A percentile compares a stretch with the other conserved stretches of the same genome.
Conservation (phyloP, 1,140 invertebrate genomes). For the fruit fly (Drosophila melanogaster) region DNA sequence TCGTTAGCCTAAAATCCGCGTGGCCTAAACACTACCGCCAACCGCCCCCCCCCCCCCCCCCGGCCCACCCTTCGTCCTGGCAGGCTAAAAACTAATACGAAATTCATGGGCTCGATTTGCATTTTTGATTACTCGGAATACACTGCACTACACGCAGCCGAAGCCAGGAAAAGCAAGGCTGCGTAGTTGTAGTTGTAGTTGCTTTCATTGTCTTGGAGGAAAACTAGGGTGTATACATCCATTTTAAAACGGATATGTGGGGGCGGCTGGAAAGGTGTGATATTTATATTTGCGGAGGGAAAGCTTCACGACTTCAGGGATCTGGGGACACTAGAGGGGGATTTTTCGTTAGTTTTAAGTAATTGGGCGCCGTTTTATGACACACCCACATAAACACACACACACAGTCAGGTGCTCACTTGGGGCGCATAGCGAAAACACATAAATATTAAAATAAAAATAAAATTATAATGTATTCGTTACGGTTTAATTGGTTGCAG, state of each 20-base stretch:
- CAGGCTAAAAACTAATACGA: conserved; percentile 80
- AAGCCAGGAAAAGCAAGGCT: conserved; percentile 16
- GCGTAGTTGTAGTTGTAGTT: conserved; percentile 5
- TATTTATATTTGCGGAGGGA: conserved; percentile 78
- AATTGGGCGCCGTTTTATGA: conserved; percentile 78
- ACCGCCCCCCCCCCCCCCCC: conserved; percentile 19
- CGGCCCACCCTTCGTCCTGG: conserved; percentile 26
- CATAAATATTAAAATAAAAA: conserved; percentile 81
- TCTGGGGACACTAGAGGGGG: conserved; percentile 44
- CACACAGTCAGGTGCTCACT: conserved; percentile 16
- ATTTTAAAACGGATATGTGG: conserved; percentile 18
- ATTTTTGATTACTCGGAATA: conserved; percentile 81
- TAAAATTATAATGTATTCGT: conserved; percentile 80
- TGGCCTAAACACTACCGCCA: conserved; percentile 46
- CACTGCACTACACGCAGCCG: conserved; percentile 42
- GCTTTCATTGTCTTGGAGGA: conserved; percentile 36
- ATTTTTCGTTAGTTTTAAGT: conserved; percentile 80
- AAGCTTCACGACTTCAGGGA: conserved; percentile 56
- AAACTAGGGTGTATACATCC: conserved; percentile 11
- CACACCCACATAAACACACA: conserved; percentile 41
- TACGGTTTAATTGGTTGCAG: conserved; percentile 78
- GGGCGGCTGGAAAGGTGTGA: conserved; percentile 65
- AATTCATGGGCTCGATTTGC: conserved; percentile 82
- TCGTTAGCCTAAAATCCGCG: conserved; percentile 79
- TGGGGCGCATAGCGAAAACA: conserved; percentile 62